These are phyloP conservation scores for Hoplostethus mediterraneus DNA, from an alignment of 2,797 vertebrate species.

Conservation along the genomic window DNA sequence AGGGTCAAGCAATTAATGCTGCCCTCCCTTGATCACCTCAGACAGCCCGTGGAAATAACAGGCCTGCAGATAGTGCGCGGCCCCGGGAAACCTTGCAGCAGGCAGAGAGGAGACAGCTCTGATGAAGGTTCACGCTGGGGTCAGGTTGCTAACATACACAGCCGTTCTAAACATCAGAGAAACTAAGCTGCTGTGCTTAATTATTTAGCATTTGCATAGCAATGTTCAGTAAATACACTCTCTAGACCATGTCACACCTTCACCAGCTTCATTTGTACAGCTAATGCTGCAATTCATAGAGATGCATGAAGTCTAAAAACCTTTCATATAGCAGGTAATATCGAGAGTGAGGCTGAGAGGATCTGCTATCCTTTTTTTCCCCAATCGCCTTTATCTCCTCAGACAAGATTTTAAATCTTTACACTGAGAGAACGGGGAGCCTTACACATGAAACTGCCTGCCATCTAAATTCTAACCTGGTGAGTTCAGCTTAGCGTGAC, in stretches of 20 bases:
- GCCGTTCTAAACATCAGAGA: slow-evolving; percentile 65
- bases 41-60: slow-evolving; percentile 65
- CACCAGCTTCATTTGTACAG: slow-evolving; percentile 22
- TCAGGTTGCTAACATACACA: slow-evolving; percentile 67
- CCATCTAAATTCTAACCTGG: neutral
- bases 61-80: slow-evolving; percentile 55
- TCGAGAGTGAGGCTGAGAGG: neutral
- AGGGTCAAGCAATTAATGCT: slow-evolving; percentile 83
- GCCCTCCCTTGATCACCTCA: slow-evolving; percentile 75
- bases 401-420: neutral
- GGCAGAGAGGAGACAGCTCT: slow-evolving; percentile 69
- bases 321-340: slow-evolving; percentile 17
- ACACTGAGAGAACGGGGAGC: slow-evolving; percentile 7
- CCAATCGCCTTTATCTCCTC: neutral
- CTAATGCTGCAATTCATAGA: slow-evolving; percentile 22
- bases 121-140: slow-evolving; percentile 71
- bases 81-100: slow-evolving; percentile 34
- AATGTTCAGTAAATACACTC: slow-evolving; percentile 63
- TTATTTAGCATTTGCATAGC: slow-evolving; percentile 76
- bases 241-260: slow-evolving; percentile 47
- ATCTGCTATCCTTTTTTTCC: neutral
- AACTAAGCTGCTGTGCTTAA: slow-evolving; percentile 63
- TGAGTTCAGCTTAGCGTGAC: neutral
- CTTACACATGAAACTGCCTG: slow-evolving; percentile 17
- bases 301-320: slow-evolving; percentile 11